These are phyloP conservation scores for Lutraria lutraria DNA, from an alignment of 2,888 invertebrate genomes.

Conservation along the genomic window DNA sequence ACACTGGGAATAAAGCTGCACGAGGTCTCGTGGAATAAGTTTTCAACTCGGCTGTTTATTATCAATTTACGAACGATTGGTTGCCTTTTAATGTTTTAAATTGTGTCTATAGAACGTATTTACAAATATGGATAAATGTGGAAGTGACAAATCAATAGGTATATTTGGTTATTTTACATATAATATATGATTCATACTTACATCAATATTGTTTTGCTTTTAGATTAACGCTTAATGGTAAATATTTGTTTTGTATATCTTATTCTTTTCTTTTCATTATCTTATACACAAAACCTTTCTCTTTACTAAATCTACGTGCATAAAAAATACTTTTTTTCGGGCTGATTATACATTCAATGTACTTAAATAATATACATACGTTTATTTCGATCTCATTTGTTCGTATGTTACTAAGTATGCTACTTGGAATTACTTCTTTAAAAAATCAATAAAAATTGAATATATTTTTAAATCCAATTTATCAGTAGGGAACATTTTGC, in stretches of 20 bases:
- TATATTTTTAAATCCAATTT: too few species aligned
- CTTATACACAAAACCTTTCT: not conserved
- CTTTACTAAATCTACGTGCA: not conserved
- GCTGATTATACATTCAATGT: too few species aligned
- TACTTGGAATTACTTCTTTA: too few species aligned
- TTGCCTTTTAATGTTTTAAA: not conserved
- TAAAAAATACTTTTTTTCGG: too few species aligned
- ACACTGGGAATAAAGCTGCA: not conserved
- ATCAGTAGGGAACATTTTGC: too few species aligned
- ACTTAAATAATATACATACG: too few species aligned
- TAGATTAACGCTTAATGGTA: not conserved
- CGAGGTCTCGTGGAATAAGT: not conserved
- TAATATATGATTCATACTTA: not conserved
- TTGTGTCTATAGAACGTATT: not conserved
- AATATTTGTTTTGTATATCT: not conserved
- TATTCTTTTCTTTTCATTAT: not conserved
- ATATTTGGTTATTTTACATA: not conserved
- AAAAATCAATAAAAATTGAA: too few species aligned
- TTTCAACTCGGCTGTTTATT: not conserved
- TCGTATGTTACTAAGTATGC: too few species aligned
- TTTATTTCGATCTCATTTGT: too few species aligned
- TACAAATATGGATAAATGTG: slow-evolving; percentile 3
- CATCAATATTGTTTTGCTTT: not conserved
- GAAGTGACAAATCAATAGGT: not conserved
- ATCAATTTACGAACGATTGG: not conserved